These are phyloP conservation scores for Salvator merianae DNA, from an alignment of 2,113 vertebrate species.

Conservation along the genomic window DNA sequence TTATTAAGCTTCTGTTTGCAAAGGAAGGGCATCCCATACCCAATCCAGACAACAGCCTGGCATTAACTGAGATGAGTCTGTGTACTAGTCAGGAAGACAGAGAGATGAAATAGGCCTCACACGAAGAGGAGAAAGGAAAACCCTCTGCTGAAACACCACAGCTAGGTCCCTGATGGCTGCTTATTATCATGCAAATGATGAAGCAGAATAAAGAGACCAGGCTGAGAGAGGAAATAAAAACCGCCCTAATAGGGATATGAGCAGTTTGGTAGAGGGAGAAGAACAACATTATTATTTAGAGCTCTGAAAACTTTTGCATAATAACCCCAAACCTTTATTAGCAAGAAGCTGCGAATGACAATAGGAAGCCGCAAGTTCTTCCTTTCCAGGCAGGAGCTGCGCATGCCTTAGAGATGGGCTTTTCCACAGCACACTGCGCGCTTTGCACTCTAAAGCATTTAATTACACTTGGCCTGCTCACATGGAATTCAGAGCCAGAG, in stretches of 20 bases:
- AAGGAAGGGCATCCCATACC: not conserved
- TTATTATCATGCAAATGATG: constrained; percentile 57
- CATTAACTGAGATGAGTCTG: constrained; percentile 23
- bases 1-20: too few relatives aligned
- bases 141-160: constrained; percentile 32
- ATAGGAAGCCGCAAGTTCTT: constrained; percentile 44
- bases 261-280: not conserved
- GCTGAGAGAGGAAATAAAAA: constrained; percentile 40
- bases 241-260: constrained; percentile 17
- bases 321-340: constrained; percentile 55
- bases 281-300: not conserved
- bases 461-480: constrained; percentile 50
- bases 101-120: constrained; percentile 31
- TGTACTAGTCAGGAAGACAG: constrained; percentile 28
- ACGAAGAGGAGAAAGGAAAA: constrained; percentile 34
- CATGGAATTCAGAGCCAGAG: constrained; percentile 50
- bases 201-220: constrained; percentile 36
- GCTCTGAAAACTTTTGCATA: constrained; percentile 44
- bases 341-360: constrained; percentile 56
- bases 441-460: constrained; percentile 67
- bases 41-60: constrained; percentile 44
- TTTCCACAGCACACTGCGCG: constrained; percentile 19
- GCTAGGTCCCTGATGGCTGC: constrained; percentile 39
- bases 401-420: not conserved
- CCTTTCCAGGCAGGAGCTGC: constrained; percentile 42